A percentile compares a stretch with the other conserved stretches of the same genome.
Conservation (phyloP, 2,797 vertebrate species). For the Acrossocheilus wenchowensis region DNA sequence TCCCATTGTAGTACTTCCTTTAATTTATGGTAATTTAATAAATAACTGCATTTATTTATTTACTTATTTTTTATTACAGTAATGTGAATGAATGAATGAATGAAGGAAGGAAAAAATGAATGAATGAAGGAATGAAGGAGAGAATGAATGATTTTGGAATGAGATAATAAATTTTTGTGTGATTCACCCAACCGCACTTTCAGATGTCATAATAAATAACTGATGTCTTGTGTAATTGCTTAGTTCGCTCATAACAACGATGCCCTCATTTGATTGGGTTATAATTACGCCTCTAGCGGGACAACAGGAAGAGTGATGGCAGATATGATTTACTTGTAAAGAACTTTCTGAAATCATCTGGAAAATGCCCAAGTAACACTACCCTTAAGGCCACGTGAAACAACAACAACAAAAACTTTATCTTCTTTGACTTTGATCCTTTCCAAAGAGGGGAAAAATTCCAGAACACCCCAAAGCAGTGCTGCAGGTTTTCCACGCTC, state of each 20-base stretch:
- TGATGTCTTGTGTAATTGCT: conserved; percentile 7
- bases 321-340: conserved; percentile 23
- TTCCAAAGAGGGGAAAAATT: conserved; percentile 57
- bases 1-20: neutral
- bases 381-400: conserved; percentile 65
- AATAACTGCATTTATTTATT: neutral
- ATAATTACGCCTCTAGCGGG: neutral
- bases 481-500: conserved; percentile 70
- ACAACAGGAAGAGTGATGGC: conserved; percentile 17
- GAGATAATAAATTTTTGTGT: too few relatives aligned
- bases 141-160: neutral
- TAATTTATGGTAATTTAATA: neutral
- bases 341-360: conserved; percentile 53
- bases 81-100: neutral
- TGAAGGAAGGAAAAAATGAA: neutral
- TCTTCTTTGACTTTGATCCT: conserved; percentile 63
- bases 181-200: neutral
- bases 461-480: conserved; percentile 63
- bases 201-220: conserved; percentile 6
- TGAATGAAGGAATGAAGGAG: neutral
- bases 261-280: conserved; percentile 37
- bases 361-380: conserved; percentile 61
- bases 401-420: conserved; percentile 66
- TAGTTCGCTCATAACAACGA: conserved; percentile 11
- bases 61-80: neutral